Percentiles rank a stretch among this genome's conserved stretches.
These are phyloP conservation scores for Habropoda laboriosa DNA, from an alignment of 1,140 invertebrate species.

Conservation along the genomic window DNA sequence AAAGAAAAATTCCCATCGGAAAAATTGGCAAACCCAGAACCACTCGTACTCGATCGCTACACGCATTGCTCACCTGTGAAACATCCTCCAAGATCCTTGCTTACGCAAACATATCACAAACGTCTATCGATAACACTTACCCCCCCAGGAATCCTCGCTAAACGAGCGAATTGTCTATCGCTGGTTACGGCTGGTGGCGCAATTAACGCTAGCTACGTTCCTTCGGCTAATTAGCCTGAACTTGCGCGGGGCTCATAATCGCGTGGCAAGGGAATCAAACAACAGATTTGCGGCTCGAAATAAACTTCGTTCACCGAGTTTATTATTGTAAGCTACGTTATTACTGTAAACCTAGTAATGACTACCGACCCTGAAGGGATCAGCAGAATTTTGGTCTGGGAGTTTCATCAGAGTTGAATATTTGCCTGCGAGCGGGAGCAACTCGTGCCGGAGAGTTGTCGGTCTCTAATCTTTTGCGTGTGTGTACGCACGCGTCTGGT, in stretches of 20 bases:
- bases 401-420: slow-evolving; percentile 71
- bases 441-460: slow-evolving; percentile 50
- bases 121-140: background rate
- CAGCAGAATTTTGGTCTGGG: slow-evolving; percentile 63
- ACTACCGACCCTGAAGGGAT: slow-evolving; percentile 65
- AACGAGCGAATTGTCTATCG: slow-evolving; percentile 9
- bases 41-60: no score
- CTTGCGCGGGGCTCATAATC: slow-evolving; percentile 17
- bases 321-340: slow-evolving; percentile 62
- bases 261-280: slow-evolving; percentile 55
- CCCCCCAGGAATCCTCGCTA: background rate
- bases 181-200: slow-evolving; percentile 1
- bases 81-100: no score
- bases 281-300: slow-evolving; percentile 49
- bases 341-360: slow-evolving; percentile 66
- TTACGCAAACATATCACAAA: no score
- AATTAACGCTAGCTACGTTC: slow-evolving; percentile 46
- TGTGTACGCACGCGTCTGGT: slow-evolving; percentile 33
- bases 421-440: slow-evolving; percentile 61
- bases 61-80: no score
- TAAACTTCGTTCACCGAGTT: slow-evolving; percentile 49
- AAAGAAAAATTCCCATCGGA: no score
- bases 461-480: slow-evolving; percentile 54
- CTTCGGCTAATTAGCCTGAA: slow-evolving; percentile 57
- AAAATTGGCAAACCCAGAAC: no score